Conservation (phyloP, 2,888 invertebrate species). For the Chrysina gloriosa region DNA sequence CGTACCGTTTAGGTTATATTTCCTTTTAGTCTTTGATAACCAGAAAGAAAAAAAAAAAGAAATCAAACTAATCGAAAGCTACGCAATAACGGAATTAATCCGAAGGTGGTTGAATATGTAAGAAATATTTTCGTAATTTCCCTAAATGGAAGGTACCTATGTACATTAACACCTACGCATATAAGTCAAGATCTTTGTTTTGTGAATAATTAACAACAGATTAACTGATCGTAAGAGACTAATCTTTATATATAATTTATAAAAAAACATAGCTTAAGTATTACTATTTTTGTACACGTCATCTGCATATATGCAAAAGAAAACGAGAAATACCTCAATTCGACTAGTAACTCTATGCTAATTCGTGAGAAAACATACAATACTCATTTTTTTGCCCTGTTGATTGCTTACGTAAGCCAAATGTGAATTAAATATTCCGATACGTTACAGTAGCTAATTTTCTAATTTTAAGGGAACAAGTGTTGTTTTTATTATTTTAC, state of each 20-base stretch:
- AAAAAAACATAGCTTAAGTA: conserved; percentile 15
- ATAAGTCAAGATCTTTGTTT: too few relatives aligned
- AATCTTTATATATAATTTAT: conserved; percentile 30
- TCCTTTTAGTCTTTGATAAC: too few relatives aligned
- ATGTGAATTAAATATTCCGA: too few relatives aligned
- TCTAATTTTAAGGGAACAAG: too few relatives aligned
- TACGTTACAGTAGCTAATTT: too few relatives aligned
- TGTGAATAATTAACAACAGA: conserved; percentile 31
- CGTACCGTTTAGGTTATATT: not conserved
- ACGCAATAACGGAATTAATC: too few relatives aligned
- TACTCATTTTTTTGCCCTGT: not conserved
- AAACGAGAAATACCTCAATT: conserved; percentile 21
- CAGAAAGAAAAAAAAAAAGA: too few relatives aligned
- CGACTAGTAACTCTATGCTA: conserved; percentile 10
- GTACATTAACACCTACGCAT: not conserved
- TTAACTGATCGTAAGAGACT: conserved; percentile 37
- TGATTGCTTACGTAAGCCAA: too few relatives aligned
- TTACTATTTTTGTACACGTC: conserved; percentile 33
- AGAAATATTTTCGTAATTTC: not conserved
- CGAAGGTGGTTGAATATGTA: not conserved
- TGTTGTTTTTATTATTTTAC: too few relatives aligned
- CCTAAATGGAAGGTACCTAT: conserved; percentile 21
- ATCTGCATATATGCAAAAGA: conserved; percentile 13
- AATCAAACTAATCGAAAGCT: too few relatives aligned
- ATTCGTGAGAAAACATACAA: not conserved